Base-by-base conservation (phyloP, 2,113 vertebrate genomes). In the Thomomys bottae region DNA sequence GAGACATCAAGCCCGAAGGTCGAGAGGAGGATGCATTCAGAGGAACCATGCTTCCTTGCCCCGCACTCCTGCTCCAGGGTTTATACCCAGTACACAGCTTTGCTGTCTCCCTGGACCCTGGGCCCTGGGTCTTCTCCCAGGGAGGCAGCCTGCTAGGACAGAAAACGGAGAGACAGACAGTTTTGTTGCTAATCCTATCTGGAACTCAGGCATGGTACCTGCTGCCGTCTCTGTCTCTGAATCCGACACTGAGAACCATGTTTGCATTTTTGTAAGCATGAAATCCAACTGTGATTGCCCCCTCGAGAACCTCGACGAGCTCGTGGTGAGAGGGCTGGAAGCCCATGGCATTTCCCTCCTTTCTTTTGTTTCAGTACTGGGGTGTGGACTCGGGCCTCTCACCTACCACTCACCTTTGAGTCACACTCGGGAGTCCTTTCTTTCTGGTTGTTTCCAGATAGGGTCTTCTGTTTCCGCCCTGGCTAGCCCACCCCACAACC, bases 71-170 rank as follows among this genome's bases (percentile, higher is more conserved):
- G 0, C 5, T 1, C 20, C 2, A 15, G 67, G 45, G 0, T 23
- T 28, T 30, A 1, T 0, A 0, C 0, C 30, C n/a, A 10, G 2
- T 0, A 0, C 0, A 12, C 1, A 0, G 0, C 49, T 17, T 4
- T 20, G 3, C 4, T 3, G 1, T 6, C 8, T 10, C 9, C 34
- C 3, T 0, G 4, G 11, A 18, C 15, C 49, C 4, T 0, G 4
- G 1, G 6, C 15, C 49, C 4, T 0, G 4, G 1, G 6, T 2
- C 8, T 3, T 36, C 24, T 54, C 30, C 40, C 32, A 5, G 1
- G 32, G 0, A 3, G 36, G 61, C n/a, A 45, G 34, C 5, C 2
- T 6, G 12, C 12, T 15, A 30, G 8, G 7, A 30, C 8, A 17
- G 49, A 17, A 12, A 4, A 30, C 8, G 14, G 49, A 17, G 14